Evolutionary conservation across 2,888 invertebrate genomes (phyloP), one percentile per base, ranked within the genome.

Genomic region (Cryptosula pallasiana): DNA sequence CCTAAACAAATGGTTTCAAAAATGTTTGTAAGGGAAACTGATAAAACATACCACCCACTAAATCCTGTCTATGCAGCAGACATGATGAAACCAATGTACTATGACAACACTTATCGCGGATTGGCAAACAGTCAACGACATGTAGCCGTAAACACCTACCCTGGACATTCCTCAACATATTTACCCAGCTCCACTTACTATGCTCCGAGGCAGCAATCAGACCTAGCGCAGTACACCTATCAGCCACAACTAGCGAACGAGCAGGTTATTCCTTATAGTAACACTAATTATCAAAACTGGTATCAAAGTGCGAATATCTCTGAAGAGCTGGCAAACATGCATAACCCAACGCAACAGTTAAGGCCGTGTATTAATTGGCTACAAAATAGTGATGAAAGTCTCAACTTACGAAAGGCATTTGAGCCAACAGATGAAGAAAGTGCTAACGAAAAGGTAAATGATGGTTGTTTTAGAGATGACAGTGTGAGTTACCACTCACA

Each of bases 311-410:
- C 45, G 16, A 45, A 45, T 45, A 16, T 9, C 45, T 45, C 16
- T 45, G 9, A 45, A n/a, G n/a, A n/a, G n/a, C n/a, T n/a, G n/a
- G n/a, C n/a, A n/a, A n/a, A n/a, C n/a, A n/a, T n/a, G n/a, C n/a
- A n/a, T n/a, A n/a, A n/a, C n/a, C 63, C 63, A 63, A 25, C 16
- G n/a, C 63, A 32, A 27, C 20, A 32, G 5, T 29, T 63, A 29
- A 63, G 27, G 23, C n/a, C n/a, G n/a, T n/a, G n/a, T n/a, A n/a
- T n/a, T 13, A 63, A 32, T 32, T 63, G 63, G 63, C n/a, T 63
- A 32, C 20, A 32, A 63, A 34, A 63, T 63, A 32, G 25, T 13
- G 27, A 63, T 27, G 27, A 27, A 3, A 63, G 32, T n/a, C 13
- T 34, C 5, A 27, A 63, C 32, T 63, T 63, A 27, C 63, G 32